Base-by-base conservation (phyloP, 2,797 vertebrate genomes). In the Hafferia zeledoni region DNA sequence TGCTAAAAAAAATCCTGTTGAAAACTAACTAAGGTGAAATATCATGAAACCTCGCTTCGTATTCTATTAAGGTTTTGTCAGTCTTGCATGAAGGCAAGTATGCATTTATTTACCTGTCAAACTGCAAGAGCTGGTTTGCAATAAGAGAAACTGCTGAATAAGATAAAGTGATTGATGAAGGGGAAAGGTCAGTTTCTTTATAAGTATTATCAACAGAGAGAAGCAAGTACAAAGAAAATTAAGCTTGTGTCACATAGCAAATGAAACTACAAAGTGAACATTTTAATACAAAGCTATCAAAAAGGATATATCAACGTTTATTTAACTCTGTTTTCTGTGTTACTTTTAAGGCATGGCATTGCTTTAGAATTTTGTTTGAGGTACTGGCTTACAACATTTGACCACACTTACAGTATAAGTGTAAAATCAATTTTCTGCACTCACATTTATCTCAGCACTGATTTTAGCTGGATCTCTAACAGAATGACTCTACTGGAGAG, bases 381-480 rank as follows among this genome's bases (percentile, higher is more conserved):
- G 92, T 92, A 89, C 93, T 96, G 89, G 92, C 92, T 96, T 98
- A 84, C 97, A 97, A 97, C 96, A 94, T 97, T 98, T 98, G 97
- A 98, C 97, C 97, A 97, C 96, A 96, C 96, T 98, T 97, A 97
- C 59, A 94, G 81, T 93, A 91, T 96, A 97, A 98, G 97, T 97
- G 95, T 96, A 97, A 97, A 98, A 98, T 98, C 97, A 97, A 98
- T 98, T 98, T 97, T 98, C 97, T 97, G 92, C 94, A 95, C 94
- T 97, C 87, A 88, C 97, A 97, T 98, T 98, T 98, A 97, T 97
- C 97, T 98, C 94, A 10, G 92, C 75, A 86, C 96, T 97, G 97
- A 96, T 97, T 97, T 96, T 97, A 97, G 97, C 95, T 92, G 95
- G 93, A 86, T 97, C 89, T 97, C 96, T 97, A 97, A 96, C 97